Evolutionary conservation across 2,113 vertebrate genomes (phyloP).

Genomic region (Coturnix japonica): DNA sequence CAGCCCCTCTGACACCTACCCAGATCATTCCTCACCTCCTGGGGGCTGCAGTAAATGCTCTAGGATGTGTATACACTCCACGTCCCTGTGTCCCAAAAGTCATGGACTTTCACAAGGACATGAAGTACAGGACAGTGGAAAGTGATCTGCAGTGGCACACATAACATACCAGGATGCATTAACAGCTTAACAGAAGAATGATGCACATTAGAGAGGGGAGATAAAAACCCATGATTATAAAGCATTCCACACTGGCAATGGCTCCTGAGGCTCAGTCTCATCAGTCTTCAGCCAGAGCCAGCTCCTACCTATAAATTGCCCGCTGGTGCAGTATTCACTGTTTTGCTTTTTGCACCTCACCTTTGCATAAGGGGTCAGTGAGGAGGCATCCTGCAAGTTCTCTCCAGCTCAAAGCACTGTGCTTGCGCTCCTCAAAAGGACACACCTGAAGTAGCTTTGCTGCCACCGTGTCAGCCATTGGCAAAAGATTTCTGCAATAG

Average conservation of each 20-base stretch:
- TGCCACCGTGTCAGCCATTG: not conserved
- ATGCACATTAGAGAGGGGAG: not conserved
- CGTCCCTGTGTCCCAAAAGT: not conserved
- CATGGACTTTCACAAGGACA: not conserved
- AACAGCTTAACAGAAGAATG: not conserved
- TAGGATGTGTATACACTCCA: rapidly evolving
- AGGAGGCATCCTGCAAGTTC: not conserved
- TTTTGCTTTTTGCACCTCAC: not conserved
- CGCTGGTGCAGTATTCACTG: not conserved
- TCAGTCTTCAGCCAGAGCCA: not conserved
- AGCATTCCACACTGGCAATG: not conserved
- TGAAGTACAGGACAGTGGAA: not conserved
- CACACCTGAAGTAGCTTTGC: not conserved
- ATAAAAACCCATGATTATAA: not conserved
- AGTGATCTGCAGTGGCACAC: not conserved
- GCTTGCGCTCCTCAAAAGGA: not conserved
- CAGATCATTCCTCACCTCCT: not conserved
- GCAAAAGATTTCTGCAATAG: not conserved
- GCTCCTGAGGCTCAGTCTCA: not conserved
- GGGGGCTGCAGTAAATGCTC: rapidly evolving
- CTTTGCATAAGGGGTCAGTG: not conserved
- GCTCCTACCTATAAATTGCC: not conserved
- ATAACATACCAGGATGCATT: not conserved
- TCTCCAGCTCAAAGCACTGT: not conserved
- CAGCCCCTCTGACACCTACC: not conserved